Base-by-base conservation (phyloP, 2,113 vertebrate genomes). In the Oncorhynchus tshawytscha region DNA sequence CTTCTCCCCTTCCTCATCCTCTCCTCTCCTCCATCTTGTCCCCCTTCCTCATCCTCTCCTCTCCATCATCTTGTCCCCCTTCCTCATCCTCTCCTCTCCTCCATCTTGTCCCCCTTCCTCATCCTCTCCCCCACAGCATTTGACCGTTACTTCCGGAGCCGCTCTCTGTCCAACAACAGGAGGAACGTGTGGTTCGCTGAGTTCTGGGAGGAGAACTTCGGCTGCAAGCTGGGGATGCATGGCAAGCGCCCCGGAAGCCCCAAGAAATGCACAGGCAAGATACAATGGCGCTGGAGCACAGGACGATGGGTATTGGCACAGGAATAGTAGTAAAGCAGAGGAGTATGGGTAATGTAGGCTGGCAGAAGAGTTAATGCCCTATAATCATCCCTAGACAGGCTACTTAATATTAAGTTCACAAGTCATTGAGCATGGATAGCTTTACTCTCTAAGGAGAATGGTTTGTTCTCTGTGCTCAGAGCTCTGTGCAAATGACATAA, bases 151-250 rank as follows among this genome's bases (percentile, higher is more conserved):
- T 99, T 99, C 92, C 94, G 34, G 34, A 34, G 34, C 34, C 34
- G 34, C 34, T 34, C 34, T 34, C 34, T 34, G 34, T 34, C 34
- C 34, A 34, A 34, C 34, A 34, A 34, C 34, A 34, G 34, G 34
- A 34, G 34, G 34, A 34, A 34, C 34, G 34, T 34, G 34, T 34
- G 34, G 34, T 34, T 34, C 6, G 34, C 34, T 34, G 34, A 34
- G 34, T 34, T 34, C 34, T 34, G 34, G 34, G 34, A 34, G 34
- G 34, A 34, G 34, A 34, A 34, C 34, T 34, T 34, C 84, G 95
- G 94, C 91, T 99, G 98, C 91, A 99, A 97, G 81, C 92, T 99
- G 85, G 97, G 97, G 85, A 98, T 97, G 82, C 97, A 98, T 57
- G 97, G 96, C 51, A 99, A 97, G 91, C 94, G 95, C 45, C 95